These are phyloP conservation scores for Dicaeum eximium DNA, from an alignment of 2,113 vertebrate species.

Conservation along the genomic window DNA sequence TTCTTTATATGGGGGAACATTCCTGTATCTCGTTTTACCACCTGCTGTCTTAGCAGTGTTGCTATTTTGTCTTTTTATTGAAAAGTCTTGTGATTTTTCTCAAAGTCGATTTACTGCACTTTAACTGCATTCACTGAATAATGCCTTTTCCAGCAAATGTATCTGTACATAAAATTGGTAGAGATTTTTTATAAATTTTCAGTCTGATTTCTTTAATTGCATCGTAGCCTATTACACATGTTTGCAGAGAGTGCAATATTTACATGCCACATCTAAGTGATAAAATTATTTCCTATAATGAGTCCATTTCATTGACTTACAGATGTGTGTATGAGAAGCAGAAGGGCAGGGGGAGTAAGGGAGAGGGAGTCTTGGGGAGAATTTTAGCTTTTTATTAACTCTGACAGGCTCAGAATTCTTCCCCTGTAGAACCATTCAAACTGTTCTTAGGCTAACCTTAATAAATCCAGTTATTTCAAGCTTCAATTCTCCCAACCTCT, in stretches of 20 bases:
- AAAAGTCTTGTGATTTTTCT: slow-evolving; percentile 50
- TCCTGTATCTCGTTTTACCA: slow-evolving; percentile 54
- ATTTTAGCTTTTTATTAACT: background rate
- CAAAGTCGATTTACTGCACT: slow-evolving; percentile 13
- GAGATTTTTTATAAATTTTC: slow-evolving; percentile 2
- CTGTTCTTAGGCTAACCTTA: background rate
- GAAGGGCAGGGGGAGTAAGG: background rate
- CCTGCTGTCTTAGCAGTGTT: slow-evolving; percentile 54
- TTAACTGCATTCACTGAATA: slow-evolving; percentile 24
- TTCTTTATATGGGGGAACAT: slow-evolving; percentile 52
- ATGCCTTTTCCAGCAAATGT: slow-evolving; percentile 22
- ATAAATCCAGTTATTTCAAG: background rate
- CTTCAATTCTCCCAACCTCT: background rate
- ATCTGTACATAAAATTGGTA: background rate
- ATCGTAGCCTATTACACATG: background rate
- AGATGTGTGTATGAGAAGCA: background rate
- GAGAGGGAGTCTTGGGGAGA: background rate
- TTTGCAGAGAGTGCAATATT: background rate
- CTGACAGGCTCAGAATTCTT: background rate
- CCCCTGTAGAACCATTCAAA: background rate
- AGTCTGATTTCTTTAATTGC: slow-evolving; percentile 23
- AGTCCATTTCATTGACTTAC: background rate
- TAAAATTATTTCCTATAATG: background rate
- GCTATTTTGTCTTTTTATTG: slow-evolving; percentile 62
- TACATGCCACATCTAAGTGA: background rate